Percentiles rank a stretch among this genome's conserved stretches.
Evolutionary conservation across 2,113 vertebrate genomes (phyloP).

Genomic region (Nothocercus nigrocapillus): DNA sequence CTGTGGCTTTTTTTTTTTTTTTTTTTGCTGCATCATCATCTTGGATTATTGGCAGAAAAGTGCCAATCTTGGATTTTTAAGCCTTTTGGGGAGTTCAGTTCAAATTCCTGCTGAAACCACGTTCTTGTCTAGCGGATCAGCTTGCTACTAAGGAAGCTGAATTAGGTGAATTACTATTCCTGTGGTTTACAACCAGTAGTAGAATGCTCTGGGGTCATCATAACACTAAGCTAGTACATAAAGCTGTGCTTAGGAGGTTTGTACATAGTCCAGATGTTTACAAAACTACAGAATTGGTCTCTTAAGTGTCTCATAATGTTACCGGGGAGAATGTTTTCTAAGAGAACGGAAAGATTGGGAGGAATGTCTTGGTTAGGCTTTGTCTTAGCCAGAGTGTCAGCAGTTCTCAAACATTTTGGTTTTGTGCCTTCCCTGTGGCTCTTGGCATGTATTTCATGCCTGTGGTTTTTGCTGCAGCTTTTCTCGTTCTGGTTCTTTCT

Average conservation of each 20-base stretch:
- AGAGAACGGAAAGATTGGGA: neutral
- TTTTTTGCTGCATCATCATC: neutral
- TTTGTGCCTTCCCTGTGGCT: neutral
- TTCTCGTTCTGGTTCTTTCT: neutral
- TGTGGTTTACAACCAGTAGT: neutral
- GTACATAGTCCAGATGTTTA: neutral
- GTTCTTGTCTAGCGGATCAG: neutral
- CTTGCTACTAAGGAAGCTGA: neutral
- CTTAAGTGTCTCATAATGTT: neutral
- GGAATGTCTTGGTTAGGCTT: neutral
- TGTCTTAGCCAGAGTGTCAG: neutral
- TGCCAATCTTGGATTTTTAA: neutral
- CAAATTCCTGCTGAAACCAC: neutral
- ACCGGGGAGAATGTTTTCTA: neutral
- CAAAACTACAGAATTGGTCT: neutral
- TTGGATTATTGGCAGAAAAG: too few species aligned
- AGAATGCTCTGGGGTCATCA: neutral
- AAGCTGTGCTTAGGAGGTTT: neutral
- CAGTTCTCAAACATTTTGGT: neutral
- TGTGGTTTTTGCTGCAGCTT: neutral
- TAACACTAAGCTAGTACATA: neutral
- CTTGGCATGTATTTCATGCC: fast-evolving
- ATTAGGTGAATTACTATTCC: neutral
- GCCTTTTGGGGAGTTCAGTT: neutral
- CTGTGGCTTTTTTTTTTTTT: neutral